phyloP scores from a whole-genome alignment of 1,140 invertebrate species.

The Drosophila jambulina region DNA sequence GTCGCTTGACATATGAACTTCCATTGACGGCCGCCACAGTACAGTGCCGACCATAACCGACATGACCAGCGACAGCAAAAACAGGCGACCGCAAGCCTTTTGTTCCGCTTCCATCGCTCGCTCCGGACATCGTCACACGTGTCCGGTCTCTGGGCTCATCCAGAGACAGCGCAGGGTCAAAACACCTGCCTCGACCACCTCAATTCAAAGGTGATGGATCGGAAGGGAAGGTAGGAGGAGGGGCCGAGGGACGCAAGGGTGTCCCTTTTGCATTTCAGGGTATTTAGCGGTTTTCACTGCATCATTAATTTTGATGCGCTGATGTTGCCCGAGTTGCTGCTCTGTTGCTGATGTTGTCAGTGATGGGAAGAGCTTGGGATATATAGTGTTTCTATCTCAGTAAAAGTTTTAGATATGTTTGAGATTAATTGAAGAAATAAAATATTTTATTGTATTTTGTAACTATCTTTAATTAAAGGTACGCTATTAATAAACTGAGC shows the following conservation, averaged over 20 bases:
- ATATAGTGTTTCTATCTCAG: background rate
- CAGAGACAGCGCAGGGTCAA: slow-evolving; percentile 11
- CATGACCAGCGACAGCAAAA: slow-evolving; percentile 46
- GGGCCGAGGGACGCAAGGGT: background rate
- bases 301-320: slow-evolving; percentile 78
- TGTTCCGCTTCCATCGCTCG: slow-evolving; percentile 53
- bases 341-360: background rate
- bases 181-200: slow-evolving; percentile 49
- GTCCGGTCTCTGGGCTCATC: slow-evolving; percentile 30
- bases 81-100: slow-evolving; percentile 66
- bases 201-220: slow-evolving; percentile 3
- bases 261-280: slow-evolving; percentile 61
- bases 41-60: slow-evolving; percentile 59
- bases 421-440: background rate
- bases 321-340: slow-evolving; percentile 13
- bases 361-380: background rate
- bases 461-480: background rate
- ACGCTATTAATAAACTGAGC: background rate
- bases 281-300: slow-evolving; percentile 74
- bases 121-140: slow-evolving; percentile 54
- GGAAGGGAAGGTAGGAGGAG: background rate
- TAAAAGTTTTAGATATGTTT: background rate
- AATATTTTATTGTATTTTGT: background rate
- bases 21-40: slow-evolving; percentile 40
- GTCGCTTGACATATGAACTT: slow-evolving; percentile 71